Evolutionary conservation across 1,140 invertebrate species (phyloP).

Genomic region (Orussus abietinus): DNA sequence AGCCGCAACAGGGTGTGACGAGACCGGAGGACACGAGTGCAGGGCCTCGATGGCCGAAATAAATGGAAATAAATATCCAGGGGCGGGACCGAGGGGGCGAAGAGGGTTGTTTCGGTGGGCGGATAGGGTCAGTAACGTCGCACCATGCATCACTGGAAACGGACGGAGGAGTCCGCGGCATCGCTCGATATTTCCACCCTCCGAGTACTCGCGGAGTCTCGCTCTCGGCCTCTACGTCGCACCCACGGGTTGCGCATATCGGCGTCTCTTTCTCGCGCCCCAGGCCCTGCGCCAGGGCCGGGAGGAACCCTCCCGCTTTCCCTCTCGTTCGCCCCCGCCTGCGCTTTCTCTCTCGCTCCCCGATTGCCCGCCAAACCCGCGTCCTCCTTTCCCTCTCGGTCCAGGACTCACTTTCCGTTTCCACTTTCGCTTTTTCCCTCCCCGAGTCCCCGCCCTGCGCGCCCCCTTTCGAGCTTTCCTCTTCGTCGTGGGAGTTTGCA

Average conservation of each 20-base stretch:
- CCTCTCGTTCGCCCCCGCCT: slow-evolving; percentile 1
- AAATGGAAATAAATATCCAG: slow-evolving; percentile 32
- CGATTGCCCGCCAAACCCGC: no score
- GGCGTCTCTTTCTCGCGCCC: slow-evolving; percentile 1
- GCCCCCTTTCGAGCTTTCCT: no score
- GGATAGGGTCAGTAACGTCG: slow-evolving; percentile 35
- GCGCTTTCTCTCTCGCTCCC: no score
- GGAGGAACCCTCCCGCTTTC: slow-evolving; percentile 7
- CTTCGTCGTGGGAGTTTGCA: slow-evolving; percentile 16
- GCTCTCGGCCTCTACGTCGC: no score
- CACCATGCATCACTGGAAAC: slow-evolving; percentile 31
- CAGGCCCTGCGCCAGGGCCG: no score
- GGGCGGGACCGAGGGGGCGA: slow-evolving; percentile 10
- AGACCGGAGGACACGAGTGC: slow-evolving; percentile 23
- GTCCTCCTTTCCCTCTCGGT: no score
- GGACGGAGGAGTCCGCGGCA: slow-evolving; percentile 17
- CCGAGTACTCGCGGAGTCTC: no score
- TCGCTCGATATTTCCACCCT: slow-evolving; percentile 22
- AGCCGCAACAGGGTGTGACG: slow-evolving; percentile 18
- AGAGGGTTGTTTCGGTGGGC: slow-evolving; percentile 26
- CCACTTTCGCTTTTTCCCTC: slow-evolving; percentile 2
- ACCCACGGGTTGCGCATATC: no score
- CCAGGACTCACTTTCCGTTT: no score
- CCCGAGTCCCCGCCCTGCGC: neutral
- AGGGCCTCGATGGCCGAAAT: slow-evolving; percentile 22